Percentiles rank a stretch among this genome's conserved stretches.
Conservation (phyloP, 2,797 vertebrate genomes). For the Lutra lutra region DNA sequence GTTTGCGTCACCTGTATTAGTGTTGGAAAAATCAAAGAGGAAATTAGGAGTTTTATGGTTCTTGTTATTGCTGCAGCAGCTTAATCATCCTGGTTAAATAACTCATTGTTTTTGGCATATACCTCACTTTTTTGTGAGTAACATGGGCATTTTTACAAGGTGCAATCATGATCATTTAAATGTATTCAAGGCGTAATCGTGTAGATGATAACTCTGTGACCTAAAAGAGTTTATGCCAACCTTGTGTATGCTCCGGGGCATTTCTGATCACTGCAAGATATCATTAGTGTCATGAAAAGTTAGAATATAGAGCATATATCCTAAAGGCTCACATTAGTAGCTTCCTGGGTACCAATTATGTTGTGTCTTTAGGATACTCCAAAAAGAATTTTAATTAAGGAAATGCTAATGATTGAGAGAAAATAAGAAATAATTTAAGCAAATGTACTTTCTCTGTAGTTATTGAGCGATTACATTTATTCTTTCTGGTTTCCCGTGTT, state of each 20-base stretch:
- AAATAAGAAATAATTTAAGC: constrained; percentile 48
- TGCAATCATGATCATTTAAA: not conserved
- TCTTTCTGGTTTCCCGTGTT: not conserved
- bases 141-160: not conserved
- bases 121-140: not conserved
- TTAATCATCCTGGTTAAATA: not conserved
- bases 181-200: not conserved
- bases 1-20: not conserved
- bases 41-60: not conserved
- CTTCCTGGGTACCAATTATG: constrained; percentile 58
- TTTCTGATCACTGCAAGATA: not conserved
- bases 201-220: not conserved
- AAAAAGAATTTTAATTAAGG: constrained; percentile 61
- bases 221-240: not conserved
- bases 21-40: constrained; percentile 26
- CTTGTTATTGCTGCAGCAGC: not conserved
- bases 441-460: not conserved
- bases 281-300: not conserved
- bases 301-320: not conserved
- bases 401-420: constrained; percentile 50
- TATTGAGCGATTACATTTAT: not conserved
- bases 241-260: not conserved
- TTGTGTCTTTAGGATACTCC: constrained; percentile 32
- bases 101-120: not conserved
- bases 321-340: not conserved